Evolutionary conservation across 2,113 vertebrate genomes (phyloP).

Genomic region (Rhagologus leucostigma): DNA sequence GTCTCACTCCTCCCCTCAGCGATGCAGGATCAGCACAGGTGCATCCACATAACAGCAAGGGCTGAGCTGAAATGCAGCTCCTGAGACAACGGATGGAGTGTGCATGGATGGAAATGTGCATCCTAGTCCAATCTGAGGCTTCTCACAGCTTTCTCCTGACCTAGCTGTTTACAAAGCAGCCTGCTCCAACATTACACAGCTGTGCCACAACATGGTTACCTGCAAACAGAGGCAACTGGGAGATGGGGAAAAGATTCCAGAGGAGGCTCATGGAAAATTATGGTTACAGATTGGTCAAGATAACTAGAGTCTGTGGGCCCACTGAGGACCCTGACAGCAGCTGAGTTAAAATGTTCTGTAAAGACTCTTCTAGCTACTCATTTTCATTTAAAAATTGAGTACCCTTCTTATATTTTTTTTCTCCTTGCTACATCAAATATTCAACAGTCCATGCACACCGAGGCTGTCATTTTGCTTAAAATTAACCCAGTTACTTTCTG

Average conservation of each 20-base stretch:
- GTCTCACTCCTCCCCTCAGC: background rate
- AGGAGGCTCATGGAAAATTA: background rate
- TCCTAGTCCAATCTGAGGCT: background rate
- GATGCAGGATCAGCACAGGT: background rate
- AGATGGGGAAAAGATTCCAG: background rate
- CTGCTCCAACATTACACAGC: background rate
- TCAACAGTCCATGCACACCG: fast-evolving
- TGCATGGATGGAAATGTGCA: background rate
- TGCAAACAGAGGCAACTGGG: background rate
- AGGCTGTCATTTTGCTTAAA: background rate
- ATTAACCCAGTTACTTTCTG: background rate
- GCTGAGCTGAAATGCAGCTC: background rate
- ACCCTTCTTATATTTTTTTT: background rate
- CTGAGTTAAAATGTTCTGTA: background rate
- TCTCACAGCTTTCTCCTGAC: background rate
- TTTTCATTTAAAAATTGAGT: background rate
- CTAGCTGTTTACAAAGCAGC: background rate
- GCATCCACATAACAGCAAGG: background rate
- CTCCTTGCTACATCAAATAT: background rate
- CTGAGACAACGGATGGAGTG: background rate
- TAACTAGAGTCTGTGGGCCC: background rate
- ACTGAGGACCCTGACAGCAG: background rate
- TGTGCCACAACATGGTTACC: background rate
- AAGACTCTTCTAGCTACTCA: background rate
- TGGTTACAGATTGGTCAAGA: background rate